These are phyloP conservation scores for Genyomyrus donnyi DNA, from an alignment of 2,113 vertebrate genomes.

Conservation along the genomic window DNA sequence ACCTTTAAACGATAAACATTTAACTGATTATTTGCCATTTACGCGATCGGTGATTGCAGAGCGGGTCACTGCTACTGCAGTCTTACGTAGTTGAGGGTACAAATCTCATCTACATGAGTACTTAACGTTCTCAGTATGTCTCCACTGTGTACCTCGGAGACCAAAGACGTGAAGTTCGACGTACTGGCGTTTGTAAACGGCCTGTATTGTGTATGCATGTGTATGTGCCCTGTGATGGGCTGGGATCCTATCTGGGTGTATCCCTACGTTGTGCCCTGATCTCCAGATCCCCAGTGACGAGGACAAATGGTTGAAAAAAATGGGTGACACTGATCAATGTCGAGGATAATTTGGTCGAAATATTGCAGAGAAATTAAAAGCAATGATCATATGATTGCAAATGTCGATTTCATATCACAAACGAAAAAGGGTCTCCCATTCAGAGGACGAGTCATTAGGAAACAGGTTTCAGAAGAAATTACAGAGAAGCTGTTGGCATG, in stretches of 20 bases:
- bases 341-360: background rate
- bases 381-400: background rate
- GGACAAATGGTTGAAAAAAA: background rate
- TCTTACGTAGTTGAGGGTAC: background rate
- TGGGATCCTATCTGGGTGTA: background rate
- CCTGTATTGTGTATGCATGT: background rate
- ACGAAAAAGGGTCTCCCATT: background rate
- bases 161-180: background rate
- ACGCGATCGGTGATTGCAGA: background rate
- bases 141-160: background rate
- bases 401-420: background rate
- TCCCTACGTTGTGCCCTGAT: background rate
- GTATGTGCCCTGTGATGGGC: background rate
- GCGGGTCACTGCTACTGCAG: background rate
- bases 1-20: background rate
- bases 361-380: background rate
- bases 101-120: background rate
- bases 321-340: background rate
- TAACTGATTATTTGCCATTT: background rate
- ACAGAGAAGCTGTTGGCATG: background rate
- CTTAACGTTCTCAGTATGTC: background rate
- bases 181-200: background rate
- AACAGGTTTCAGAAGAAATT: background rate
- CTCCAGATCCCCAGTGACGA: background rate
- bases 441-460: background rate